phyloP scores from a whole-genome alignment of 1,140 invertebrate species.

The Drosophila orosa region DNA sequence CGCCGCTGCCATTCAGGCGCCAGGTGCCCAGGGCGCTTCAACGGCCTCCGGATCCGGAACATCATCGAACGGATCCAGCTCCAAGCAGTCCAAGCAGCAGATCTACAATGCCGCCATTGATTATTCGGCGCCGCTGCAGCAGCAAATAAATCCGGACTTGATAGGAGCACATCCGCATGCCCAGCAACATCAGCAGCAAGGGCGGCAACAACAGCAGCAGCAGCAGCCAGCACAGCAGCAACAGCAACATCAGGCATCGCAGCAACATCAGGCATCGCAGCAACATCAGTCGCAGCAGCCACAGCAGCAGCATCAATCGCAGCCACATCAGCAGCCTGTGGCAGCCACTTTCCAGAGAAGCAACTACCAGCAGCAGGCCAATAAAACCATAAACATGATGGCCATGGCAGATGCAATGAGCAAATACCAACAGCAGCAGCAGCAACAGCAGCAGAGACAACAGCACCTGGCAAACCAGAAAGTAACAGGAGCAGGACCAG shows the following conservation, averaged over 20 bases:
- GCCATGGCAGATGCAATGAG: conserved; percentile 72
- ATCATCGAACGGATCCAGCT: conserved; percentile 10
- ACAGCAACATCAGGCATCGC: conserved; percentile 30
- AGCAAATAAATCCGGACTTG: conserved; percentile 80
- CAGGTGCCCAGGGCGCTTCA: conserved; percentile 57
- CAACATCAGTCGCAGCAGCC: conserved; percentile 32
- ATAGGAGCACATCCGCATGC: conserved; percentile 82
- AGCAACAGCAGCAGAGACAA: conserved; percentile 54
- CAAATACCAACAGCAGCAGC: conserved; percentile 65
- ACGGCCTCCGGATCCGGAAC: conserved; percentile 43
- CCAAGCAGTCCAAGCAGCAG: conserved; percentile 52
- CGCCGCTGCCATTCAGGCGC: conserved; percentile 36
- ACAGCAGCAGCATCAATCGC: conserved; percentile 36
- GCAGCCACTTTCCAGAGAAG: conserved; percentile 15
- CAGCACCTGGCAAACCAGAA: conserved; percentile 31
- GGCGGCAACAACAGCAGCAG: conserved; percentile 61
- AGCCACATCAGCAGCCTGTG: conserved; percentile 41
- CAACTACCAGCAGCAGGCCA: conserved; percentile 50
- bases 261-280: conserved; percentile 60
- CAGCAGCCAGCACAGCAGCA: conserved; percentile 29
- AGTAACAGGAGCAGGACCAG: not conserved
- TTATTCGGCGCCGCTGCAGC: conserved; percentile 79
- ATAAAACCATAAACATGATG: conserved; percentile 61
- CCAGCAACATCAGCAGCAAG: conserved; percentile 76
- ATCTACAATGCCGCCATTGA: conserved; percentile 77